These are phyloP conservation scores for Ichneumoninae sp. DNA, from an alignment of 2,888 invertebrate species.

Conservation along the genomic window DNA sequence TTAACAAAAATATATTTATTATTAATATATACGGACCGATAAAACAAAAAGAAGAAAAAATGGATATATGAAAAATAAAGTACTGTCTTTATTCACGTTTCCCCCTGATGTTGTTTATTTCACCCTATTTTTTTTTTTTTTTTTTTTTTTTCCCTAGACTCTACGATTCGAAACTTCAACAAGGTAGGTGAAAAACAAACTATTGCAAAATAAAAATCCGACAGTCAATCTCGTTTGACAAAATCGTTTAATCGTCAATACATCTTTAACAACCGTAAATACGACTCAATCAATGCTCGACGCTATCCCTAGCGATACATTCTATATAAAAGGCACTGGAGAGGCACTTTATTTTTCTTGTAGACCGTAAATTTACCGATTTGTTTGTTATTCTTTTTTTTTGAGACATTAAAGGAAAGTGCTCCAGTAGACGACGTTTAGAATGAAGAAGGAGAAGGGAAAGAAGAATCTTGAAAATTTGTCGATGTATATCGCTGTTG, in stretches of 20 bases:
- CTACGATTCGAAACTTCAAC: background rate
- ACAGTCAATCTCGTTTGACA: conserved; percentile 29
- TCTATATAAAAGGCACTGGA: conserved; percentile 70
- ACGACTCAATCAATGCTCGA: conserved; percentile 58
- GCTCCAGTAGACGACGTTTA: conserved; percentile 96
- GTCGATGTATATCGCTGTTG: conserved; percentile 92
- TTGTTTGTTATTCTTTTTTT: conserved; percentile 31
- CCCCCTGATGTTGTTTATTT: conserved; percentile 54
- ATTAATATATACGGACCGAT: conserved; percentile 75
- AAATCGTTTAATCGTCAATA: conserved; percentile 63
- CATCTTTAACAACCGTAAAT: conserved; percentile 47
- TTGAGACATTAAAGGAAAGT: conserved; percentile 87
- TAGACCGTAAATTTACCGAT: background rate
- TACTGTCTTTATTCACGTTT: conserved; percentile 78
- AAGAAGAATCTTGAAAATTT: conserved; percentile 95
- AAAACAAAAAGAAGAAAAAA: conserved; percentile 61
- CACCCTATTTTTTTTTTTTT: background rate
- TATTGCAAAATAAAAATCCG: conserved; percentile 10
- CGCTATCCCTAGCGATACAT: conserved; percentile 61
- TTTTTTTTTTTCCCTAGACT: too few species aligned
- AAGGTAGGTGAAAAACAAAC: conserved; percentile 38
- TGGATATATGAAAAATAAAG: conserved; percentile 77
- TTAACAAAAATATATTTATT: conserved; percentile 77
- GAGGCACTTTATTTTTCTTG: conserved; percentile 30
- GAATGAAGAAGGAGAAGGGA: conserved; percentile 94